Base-by-base conservation (phyloP, 1,140 invertebrate species). In the Antheraea pernyi region DNA sequence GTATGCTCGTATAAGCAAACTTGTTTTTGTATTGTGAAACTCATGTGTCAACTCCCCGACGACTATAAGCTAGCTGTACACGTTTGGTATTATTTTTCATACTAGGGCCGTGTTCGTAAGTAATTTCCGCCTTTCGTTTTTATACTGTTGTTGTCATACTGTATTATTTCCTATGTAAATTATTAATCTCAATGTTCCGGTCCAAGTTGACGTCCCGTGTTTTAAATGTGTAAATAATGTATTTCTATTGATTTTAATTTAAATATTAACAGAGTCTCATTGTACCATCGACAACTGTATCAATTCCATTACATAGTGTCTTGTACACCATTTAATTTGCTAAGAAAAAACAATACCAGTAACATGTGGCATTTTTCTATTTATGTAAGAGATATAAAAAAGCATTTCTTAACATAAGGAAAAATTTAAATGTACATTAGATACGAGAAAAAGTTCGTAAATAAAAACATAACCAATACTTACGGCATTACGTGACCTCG, bases 21-120 rank as follows among this genome's bases (percentile, higher is more conserved):
- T 19, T 39, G 64, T 65, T 65, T 19, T n/a, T 19, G n/a, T 19
- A 13, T 65, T 65, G 64, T 65, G 64, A 65, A 65, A 65, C 62
- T 53, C 46, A n/a, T 53, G 46, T 53, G 46, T 53, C 46, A 53
- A 53, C 46, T 53, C 11, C 11, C 46, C 46, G 46, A 53, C 46
- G 46, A 53, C 46, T 53, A 16, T n/a, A 53, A 53, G 46, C 11
- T 53, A 13, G 46, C 46, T 53, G 46, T 53, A 53, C 46, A 53
- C 46, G 46, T 53, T 53, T n/a, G 46, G 16, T 53, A n/a, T 53
- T 53, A 53, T 53, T 53, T 53, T 53, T 53, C 46, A 13, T 53
- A 53, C 46, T 53, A 53, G 46, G 46, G 46, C 46, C 46, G 13
- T 53, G 46, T 53, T 2, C 46, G 16, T 63, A 61, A n/a, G 30